A percentile compares a stretch with the other conserved stretches of the same genome.
phyloP scores from a whole-genome alignment of 2,797 vertebrate genomes.

The Carapus acus region DNA sequence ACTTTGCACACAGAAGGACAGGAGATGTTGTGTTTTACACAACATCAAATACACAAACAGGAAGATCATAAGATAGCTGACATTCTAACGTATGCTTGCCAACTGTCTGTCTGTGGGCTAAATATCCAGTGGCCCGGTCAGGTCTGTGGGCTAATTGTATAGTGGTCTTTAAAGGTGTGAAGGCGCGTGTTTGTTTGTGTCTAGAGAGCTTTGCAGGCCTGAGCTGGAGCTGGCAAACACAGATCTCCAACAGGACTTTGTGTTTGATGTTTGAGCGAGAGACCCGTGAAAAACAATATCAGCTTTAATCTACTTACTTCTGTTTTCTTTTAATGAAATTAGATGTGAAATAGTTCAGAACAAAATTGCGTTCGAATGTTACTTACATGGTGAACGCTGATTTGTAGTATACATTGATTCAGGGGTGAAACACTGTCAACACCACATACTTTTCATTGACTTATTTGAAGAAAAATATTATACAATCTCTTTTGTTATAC shows the following conservation, averaged over 20 bases:
- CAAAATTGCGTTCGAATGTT: background rate
- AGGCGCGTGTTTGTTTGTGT: conserved; percentile 47
- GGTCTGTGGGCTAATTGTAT: conserved; percentile 21
- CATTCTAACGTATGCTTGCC: conserved; percentile 53
- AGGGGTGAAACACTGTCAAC: background rate
- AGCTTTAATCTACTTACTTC: conserved; percentile 12
- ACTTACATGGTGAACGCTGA: background rate
- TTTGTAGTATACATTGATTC: conserved; percentile 1
- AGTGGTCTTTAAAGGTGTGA: conserved; percentile 51
- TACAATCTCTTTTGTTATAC: no score
- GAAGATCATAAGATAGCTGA: conserved; percentile 28
- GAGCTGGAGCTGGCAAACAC: conserved; percentile 30
- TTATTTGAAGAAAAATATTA: no score
- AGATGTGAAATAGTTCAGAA: conserved; percentile 1
- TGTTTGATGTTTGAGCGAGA: conserved; percentile 48
- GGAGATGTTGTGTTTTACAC: background rate
- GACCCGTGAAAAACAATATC: conserved; percentile 12
- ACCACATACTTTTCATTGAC: no score
- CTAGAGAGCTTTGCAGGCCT: conserved; percentile 30
- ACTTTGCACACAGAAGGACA: background rate
- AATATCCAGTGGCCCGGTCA: conserved; percentile 42
- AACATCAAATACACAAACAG: conserved; percentile 55
- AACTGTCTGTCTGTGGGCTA: conserved; percentile 52
- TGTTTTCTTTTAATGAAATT: conserved; percentile 1
- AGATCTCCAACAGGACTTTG: conserved; percentile 23